Evolutionary conservation across 2,888 invertebrate genomes (phyloP).

Genomic region (Diarsia dahlii): DNA sequence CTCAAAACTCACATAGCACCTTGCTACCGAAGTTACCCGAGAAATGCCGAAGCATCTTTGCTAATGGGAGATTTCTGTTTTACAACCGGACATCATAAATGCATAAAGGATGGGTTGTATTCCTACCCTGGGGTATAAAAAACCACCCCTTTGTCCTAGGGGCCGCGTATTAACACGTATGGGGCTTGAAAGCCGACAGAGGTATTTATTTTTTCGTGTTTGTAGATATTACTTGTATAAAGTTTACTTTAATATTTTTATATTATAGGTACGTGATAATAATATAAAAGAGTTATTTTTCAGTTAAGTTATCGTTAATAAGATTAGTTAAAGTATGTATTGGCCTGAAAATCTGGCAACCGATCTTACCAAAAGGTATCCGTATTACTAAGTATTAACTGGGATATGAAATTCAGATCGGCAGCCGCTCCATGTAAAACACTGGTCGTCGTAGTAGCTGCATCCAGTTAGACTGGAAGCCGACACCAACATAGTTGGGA

Average conservation of each 20-base stretch:
- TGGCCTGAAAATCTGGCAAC: too few relatives aligned
- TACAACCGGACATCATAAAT: conserved; percentile 79
- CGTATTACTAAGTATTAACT: too few relatives aligned
- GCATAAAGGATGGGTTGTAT: conserved; percentile 75
- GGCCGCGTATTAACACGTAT: conserved; percentile 82
- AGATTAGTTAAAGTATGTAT: too few relatives aligned
- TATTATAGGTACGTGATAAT: neutral
- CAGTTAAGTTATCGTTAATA: too few relatives aligned
- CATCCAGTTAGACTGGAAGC: too few relatives aligned
- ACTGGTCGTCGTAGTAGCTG: too few relatives aligned
- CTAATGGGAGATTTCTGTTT: conserved; percentile 79
- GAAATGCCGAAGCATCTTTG: conserved; percentile 53
- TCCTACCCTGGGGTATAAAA: conserved; percentile 68
- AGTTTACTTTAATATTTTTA: conserved; percentile 32
- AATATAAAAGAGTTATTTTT: neutral
- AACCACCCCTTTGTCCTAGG: conserved; percentile 78
- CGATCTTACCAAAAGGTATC: too few relatives aligned
- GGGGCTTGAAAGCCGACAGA: conserved; percentile 46
- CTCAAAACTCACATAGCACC: conserved; percentile 36
- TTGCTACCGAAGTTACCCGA: conserved; percentile 58
- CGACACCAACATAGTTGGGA: too few relatives aligned
- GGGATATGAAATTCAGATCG: too few relatives aligned
- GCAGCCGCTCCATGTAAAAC: too few relatives aligned
- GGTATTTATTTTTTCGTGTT: conserved; percentile 44
- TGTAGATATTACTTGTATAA: conserved; percentile 19